phyloP scores from a whole-genome alignment of 2,797 vertebrate species.

The Crocodylus rhombifer region DNA sequence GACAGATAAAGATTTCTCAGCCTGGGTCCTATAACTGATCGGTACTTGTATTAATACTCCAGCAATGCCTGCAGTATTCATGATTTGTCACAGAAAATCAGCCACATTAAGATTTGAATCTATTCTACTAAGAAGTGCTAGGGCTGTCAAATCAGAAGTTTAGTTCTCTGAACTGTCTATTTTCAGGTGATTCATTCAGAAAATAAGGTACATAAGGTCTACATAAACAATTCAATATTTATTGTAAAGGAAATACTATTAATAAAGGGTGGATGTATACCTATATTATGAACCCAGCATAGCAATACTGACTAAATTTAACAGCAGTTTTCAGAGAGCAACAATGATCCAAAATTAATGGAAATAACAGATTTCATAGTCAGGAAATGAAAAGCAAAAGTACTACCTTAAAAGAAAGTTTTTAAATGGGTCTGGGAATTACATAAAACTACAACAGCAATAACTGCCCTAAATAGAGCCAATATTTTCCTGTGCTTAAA shows the following conservation, averaged over 20 bases:
- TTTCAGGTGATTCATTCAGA: not conserved
- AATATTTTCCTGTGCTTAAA: not conserved
- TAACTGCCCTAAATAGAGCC: not conserved
- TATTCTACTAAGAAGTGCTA: no score
- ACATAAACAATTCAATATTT: not conserved
- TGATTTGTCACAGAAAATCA: no score
- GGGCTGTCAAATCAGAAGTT: no score
- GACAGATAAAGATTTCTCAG: no score
- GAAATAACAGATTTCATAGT: not conserved
- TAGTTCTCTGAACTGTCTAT: no score
- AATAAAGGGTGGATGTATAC: no score
- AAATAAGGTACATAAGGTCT: not conserved
- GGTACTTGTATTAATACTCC: no score
- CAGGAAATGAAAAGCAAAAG: not conserved
- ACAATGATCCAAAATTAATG: not conserved
- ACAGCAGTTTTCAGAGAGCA: not conserved
- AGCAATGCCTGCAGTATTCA: no score
- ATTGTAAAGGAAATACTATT: not conserved
- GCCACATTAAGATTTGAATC: no score
- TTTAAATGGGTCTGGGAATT: not conserved
- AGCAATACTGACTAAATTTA: not conserved
- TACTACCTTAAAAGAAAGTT: not conserved
- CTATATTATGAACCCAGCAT: not conserved
- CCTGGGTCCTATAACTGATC: no score
- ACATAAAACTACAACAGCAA: fast-evolving